Evolutionary conservation across 2,113 vertebrate species (phyloP).

Genomic region (Phoxinus phoxinus): DNA sequence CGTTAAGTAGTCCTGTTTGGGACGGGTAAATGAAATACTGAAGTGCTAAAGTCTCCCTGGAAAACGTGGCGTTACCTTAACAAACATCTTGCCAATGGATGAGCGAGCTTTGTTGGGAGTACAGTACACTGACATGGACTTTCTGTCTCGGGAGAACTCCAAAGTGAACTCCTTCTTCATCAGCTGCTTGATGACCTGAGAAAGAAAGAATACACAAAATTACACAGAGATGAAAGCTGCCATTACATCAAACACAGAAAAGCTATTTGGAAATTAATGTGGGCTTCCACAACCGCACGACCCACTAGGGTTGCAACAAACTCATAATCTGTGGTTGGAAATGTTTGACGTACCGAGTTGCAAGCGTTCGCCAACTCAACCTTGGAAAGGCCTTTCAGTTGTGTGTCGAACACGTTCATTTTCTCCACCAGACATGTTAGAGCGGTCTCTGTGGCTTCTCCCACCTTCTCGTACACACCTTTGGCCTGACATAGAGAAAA

Average conservation of each 20-base stretch:
- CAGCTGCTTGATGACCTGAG: slow-evolving; percentile 90
- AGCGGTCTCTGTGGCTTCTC: slow-evolving; percentile 90
- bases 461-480: slow-evolving; percentile 91
- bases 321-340: not conserved
- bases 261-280: not conserved
- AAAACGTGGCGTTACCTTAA: slow-evolving; percentile 82
- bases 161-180: slow-evolving; percentile 94
- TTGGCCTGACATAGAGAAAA: slow-evolving; percentile 75
- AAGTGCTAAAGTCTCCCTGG: not conserved
- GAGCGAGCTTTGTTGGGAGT: slow-evolving; percentile 92
- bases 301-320: not conserved
- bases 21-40: not conserved
- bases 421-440: slow-evolving; percentile 91
- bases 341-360: slow-evolving; percentile 79
- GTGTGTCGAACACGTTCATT: slow-evolving; percentile 93
- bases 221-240: not conserved
- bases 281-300: slow-evolving; percentile 13
- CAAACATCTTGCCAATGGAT: slow-evolving; percentile 94
- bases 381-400: slow-evolving; percentile 83
- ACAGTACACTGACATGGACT: slow-evolving; percentile 99
- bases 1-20: not conserved
- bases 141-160: slow-evolving; percentile 94
- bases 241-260: not conserved
- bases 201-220: not conserved
- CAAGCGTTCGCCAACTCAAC: slow-evolving; percentile 89